Conservation (phyloP, 2,888 invertebrate genomes). For the Nineta flava region DNA sequence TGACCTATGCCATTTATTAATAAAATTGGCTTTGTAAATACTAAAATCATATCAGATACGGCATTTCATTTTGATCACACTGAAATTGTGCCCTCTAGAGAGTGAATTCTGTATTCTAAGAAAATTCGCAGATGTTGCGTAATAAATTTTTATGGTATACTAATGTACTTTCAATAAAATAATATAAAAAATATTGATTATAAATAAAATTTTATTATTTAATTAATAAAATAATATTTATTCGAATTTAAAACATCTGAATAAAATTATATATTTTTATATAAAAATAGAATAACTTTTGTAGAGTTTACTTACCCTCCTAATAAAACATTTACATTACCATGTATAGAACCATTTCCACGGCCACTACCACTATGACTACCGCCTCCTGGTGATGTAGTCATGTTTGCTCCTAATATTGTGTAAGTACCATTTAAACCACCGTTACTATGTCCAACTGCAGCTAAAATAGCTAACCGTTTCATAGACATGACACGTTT, state of each 20-base stretch:
- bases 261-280: not conserved
- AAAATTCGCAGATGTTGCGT: no score
- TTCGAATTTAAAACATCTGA: not conserved
- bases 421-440: constrained; percentile 29
- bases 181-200: constrained; percentile 1
- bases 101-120: no score
- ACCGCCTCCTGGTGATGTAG: constrained; percentile 12
- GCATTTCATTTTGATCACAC: no score
- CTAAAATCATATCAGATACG: no score
- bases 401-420: constrained; percentile 21
- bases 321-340: constrained; percentile 55
- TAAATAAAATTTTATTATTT: not conserved
- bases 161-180: not conserved
- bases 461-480: constrained; percentile 41
- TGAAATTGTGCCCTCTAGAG: no score
- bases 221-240: not conserved
- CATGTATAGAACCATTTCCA: constrained; percentile 30
- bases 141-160: no score
- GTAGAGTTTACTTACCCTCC: constrained; percentile 46
- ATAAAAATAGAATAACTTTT: not conserved
- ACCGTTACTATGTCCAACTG: constrained; percentile 33
- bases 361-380: constrained; percentile 16
- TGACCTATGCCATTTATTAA: no score
- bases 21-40: no score
- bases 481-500: constrained; percentile 41